Evolutionary conservation across 1,140 invertebrate genomes (phyloP), one percentile per base, ranked within the genome.

Genomic region (Ostrea denselamellosa): DNA sequence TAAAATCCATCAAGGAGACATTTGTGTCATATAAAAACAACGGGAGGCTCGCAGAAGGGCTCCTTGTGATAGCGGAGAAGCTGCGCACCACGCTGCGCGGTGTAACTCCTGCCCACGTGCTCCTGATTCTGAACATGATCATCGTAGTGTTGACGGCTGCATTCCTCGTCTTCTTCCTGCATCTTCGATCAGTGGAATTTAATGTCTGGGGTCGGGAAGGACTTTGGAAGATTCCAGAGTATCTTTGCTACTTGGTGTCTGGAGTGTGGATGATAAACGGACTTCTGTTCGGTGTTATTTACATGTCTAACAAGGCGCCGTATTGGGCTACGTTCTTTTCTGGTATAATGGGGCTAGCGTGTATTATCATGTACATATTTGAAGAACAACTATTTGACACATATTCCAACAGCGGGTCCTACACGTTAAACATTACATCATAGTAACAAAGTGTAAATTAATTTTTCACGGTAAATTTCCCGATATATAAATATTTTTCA

Each of bases 41-140:
- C n/a, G 86, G 86, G 8, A 56, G 53, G 22, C 28, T 87, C 7
- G 89, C 84, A 10, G 89, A 89, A 22, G 89, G 86, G 17, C 77
- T 89, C n/a, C 84, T 89, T 52, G 44, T 86, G 10, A 86, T 89
- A 0, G 85, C 86, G 12, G 89, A 89, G 14, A 82, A 87, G 22
- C 89, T 89, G 19, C 86, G 86, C 56, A 83, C 53, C 25, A 87
- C 58, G 22, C 34, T 89, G 28, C 86, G 89, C n/a, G 85, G 71
- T 52, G 22, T 89, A 12, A 89, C 89, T 52, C 83, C 86, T 5
- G 89, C 89, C 4, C 86, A 89, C 81, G 44, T 89, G 8, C 56
- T 89, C 7, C 85, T 89, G 0, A 89, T 89, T 8, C 51, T 89
- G 2, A 89, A 89, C 81, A 87, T 89, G 89, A 54, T 89, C 8